These are phyloP conservation scores for Petrocephalus zakoni DNA, from an alignment of 2,113 vertebrate species.

Conservation along the genomic window DNA sequence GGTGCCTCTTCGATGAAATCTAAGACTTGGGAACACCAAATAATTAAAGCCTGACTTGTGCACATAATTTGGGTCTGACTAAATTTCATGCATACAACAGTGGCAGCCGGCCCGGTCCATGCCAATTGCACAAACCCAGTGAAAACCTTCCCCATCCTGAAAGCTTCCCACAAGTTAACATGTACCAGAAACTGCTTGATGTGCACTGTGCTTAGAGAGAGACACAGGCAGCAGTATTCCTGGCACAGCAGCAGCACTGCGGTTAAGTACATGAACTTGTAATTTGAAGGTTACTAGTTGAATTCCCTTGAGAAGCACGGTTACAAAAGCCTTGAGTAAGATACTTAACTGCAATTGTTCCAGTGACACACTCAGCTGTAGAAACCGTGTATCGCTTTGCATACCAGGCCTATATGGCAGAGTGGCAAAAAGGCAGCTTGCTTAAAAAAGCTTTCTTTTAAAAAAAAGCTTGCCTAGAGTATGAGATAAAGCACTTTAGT, in stretches of 20 bases:
- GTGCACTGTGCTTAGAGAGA: too few species aligned
- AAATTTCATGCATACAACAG: background rate
- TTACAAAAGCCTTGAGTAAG: background rate
- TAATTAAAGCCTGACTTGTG: slow-evolving; percentile 14
- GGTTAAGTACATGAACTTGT: slow-evolving; percentile 7
- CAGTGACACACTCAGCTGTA: background rate
- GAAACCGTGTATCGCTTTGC: background rate
- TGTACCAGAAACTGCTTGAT: background rate
- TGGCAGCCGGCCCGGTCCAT: background rate
- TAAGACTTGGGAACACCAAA: slow-evolving; percentile 22
- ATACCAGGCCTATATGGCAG: background rate
- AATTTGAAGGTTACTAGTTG: background rate
- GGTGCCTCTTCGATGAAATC: background rate
- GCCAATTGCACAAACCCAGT: background rate
- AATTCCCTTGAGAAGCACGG: background rate
- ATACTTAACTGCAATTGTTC: background rate
- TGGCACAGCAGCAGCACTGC: background rate
- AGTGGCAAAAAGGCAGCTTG: background rate
- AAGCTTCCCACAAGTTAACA: background rate
- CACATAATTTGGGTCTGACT: background rate
- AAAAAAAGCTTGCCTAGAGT: background rate
- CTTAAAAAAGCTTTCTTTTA: background rate
- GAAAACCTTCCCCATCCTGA: background rate
- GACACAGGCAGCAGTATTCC: background rate
- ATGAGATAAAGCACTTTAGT: background rate